A percentile compares a stretch with the other conserved stretches of the same genome.
phyloP scores from a whole-genome alignment of 2,888 invertebrate species.

The Terebella lapidaria region DNA sequence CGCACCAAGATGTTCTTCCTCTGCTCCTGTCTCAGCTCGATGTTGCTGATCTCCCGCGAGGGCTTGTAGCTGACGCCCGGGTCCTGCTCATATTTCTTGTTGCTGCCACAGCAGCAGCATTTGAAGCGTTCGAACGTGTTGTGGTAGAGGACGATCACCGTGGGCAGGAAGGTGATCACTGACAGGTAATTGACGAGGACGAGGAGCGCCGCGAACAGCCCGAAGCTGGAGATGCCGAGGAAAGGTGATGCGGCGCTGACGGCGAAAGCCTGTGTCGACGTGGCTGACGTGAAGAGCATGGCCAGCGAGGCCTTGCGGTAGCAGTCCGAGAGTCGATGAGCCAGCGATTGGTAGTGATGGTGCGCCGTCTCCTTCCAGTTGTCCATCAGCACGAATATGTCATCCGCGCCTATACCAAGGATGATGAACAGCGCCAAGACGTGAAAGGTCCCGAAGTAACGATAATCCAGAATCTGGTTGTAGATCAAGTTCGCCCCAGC shows the following conservation, averaged over 20 bases:
- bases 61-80: background rate
- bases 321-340: constrained; percentile 37
- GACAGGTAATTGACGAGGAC: constrained; percentile 47
- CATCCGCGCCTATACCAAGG: constrained; percentile 48
- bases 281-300: constrained; percentile 44
- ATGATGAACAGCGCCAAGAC: constrained; percentile 46
- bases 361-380: constrained; percentile 40
- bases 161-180: constrained; percentile 43
- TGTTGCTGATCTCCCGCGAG: background rate
- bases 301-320: constrained; percentile 40
- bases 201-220: constrained; percentile 39
- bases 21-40: background rate
- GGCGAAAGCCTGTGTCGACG: constrained; percentile 43
- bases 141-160: constrained; percentile 31
- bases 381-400: constrained; percentile 46
- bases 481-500: constrained; percentile 26
- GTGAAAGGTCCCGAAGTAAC: constrained; percentile 45
- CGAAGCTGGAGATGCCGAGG: constrained; percentile 37
- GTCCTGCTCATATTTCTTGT: no score
- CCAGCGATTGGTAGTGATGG: constrained; percentile 24
- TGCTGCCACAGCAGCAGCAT: constrained; percentile 21
- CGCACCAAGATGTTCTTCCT: constrained; percentile 13
- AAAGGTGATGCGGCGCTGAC: constrained; percentile 41
- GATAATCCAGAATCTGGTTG: constrained; percentile 15
- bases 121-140: constrained; percentile 23